Evolutionary conservation across 2,113 vertebrate genomes (phyloP).

Genomic region (Oxyruncus cristatus): DNA sequence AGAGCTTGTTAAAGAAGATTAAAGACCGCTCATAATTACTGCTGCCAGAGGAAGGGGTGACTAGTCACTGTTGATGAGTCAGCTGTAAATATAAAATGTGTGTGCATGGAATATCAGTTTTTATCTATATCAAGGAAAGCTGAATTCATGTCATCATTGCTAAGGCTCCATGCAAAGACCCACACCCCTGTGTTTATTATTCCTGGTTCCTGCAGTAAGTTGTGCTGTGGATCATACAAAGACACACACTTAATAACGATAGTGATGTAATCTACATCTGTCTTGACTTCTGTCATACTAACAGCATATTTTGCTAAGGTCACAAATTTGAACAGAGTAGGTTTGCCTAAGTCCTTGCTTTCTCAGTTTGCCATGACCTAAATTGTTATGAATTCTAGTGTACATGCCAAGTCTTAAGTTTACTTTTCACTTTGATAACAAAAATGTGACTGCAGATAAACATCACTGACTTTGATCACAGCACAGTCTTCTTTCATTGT

Average conservation of each 20-base stretch:
- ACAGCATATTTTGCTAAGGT: constrained; percentile 42
- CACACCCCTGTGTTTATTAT: constrained; percentile 64
- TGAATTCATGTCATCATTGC: constrained; percentile 63
- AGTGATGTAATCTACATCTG: constrained; percentile 64
- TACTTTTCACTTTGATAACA: constrained; percentile 57
- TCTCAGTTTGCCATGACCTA: constrained; percentile 58
- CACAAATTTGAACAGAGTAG: constrained; percentile 41
- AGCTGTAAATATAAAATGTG: constrained; percentile 85
- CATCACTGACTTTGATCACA: constrained; percentile 56
- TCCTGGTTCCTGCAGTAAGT: constrained; percentile 76
- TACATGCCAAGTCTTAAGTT: constrained; percentile 50
- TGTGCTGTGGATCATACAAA: constrained; percentile 78
- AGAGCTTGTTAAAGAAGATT: constrained; percentile 59
- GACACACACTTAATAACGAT: constrained; percentile 73
- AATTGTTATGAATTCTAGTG: constrained; percentile 66
- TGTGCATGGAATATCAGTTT: constrained; percentile 73
- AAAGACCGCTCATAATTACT: constrained; percentile 51
- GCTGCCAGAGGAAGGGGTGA: constrained; percentile 57
- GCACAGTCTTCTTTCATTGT: constrained; percentile 73
- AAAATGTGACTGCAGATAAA: constrained; percentile 53
- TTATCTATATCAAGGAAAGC: constrained; percentile 73
- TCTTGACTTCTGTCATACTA: constrained; percentile 60
- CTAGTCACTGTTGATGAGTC: constrained; percentile 54
- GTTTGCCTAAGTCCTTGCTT: constrained; percentile 51
- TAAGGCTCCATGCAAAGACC: constrained; percentile 65